Base-by-base conservation (phyloP, 1,140 invertebrate species). In the Wiebesia pumilae region DNA sequence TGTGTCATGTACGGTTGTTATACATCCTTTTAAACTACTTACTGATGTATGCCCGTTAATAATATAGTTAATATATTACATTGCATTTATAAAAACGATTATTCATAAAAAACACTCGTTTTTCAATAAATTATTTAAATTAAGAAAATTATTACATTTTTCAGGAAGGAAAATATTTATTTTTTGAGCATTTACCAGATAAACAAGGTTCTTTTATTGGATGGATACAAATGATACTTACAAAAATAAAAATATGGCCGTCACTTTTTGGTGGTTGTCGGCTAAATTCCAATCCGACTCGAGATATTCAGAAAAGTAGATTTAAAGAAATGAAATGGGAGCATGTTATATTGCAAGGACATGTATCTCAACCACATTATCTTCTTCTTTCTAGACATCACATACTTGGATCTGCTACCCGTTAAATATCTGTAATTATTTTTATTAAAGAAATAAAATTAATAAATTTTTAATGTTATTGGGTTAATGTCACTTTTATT, bases 161-260 rank as follows among this genome's bases (percentile, higher is more conserved):
- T 86, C 47, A 93, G 93, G 90, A 87, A 35, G 92, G 92, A 38
- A 90, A 89, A 65, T 93, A 93, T 87, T 88, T 92, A 38, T 93
- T 93, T 67, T 88, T 93, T 83, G 92, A 93, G 84, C 93, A 93
- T 75, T 81, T 92, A 38, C 88, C 90, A 19, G 92, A 92, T n/a
- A 77, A 87, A 1, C 69, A 90, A 83, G 89, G 88, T 77, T 90
- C 88, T 3, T 83, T 93, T 6, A 73, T 89, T 24, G 75, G 79
- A 27, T 91, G 90, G 89, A 27, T 93, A 1, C 92, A 93, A 88
- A 87, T 81, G 33, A 71, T 91, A 27, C 88, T 92, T 58, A 91
- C 92, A 0, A 90, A 88, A 87, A 91, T 89, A 3, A 87, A 86
- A 87, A 88, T 93, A 83, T 93, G 92, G 92, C 92, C 93, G 7